Conservation (phyloP, 2,888 invertebrate genomes). For the Dasypogon diadema region DNA sequence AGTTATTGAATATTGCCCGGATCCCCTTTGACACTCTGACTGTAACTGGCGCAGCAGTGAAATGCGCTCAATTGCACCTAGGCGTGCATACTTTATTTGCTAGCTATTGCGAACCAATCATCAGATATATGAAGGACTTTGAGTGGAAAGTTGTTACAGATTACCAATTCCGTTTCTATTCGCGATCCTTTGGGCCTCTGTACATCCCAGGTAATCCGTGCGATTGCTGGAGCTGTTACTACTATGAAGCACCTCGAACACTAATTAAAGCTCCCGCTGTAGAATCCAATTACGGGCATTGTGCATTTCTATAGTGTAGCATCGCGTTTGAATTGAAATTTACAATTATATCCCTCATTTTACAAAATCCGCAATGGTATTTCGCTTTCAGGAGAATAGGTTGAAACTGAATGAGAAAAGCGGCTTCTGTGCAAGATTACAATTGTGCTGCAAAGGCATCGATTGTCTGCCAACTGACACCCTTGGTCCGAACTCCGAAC, state of each 20-base stretch:
- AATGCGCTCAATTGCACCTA: background rate
- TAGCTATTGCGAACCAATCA: constrained; percentile 1
- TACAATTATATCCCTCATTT: constrained; percentile 19
- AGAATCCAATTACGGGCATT: constrained; percentile 1
- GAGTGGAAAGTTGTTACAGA: constrained; percentile 18
- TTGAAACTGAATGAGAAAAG: background rate
- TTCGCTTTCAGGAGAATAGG: background rate
- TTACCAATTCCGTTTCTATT: constrained; percentile 10
- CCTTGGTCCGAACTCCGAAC: background rate
- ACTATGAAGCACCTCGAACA: background rate
- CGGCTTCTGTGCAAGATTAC: background rate
- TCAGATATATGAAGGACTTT: background rate
- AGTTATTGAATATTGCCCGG: background rate
- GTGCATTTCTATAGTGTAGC: background rate
- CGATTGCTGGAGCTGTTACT: background rate
- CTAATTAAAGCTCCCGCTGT: constrained; percentile 11
- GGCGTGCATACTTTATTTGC: constrained; percentile 1
- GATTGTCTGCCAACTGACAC: constrained; percentile 7
- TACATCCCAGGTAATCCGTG: background rate
- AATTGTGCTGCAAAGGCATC: background rate
- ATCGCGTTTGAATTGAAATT: background rate
- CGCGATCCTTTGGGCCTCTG: background rate
- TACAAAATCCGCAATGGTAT: background rate
- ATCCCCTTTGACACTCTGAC: background rate
- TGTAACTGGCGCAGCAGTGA: background rate